A percentile compares a stretch with the other conserved stretches of the same genome.
phyloP scores from a whole-genome alignment of 2,888 invertebrate genomes.

The Baronia brevicornis region DNA sequence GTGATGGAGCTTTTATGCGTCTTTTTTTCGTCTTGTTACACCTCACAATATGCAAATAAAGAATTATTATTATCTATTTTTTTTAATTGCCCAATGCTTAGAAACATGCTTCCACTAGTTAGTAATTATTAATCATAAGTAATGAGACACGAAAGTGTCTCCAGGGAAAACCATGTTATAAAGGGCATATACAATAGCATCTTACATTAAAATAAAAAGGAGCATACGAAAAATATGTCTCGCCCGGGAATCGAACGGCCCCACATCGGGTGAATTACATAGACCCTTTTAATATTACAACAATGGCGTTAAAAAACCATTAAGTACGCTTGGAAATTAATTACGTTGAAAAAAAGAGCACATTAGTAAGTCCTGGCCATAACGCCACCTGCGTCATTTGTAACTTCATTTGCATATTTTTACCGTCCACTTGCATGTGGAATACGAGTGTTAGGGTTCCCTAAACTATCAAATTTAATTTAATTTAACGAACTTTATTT shows the following conservation, averaged over 20 bases:
- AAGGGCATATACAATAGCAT: too few species aligned
- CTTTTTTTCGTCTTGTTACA: too few species aligned
- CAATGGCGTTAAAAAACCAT: constrained; percentile 27
- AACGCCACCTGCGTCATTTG: constrained; percentile 25
- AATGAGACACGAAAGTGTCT: too few species aligned
- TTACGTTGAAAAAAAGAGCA: constrained; percentile 26
- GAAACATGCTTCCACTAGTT: too few species aligned
- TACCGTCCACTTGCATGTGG: constrained; percentile 5
- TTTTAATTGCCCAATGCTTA: too few species aligned
- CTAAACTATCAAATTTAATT: too few species aligned
- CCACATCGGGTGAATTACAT: constrained; percentile 6
- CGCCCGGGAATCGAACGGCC: constrained; percentile 19
- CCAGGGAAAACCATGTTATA: too few species aligned
- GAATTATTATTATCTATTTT: too few species aligned
- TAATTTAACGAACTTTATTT: too few species aligned
- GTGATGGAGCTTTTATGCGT: too few species aligned
- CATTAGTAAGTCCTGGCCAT: constrained; percentile 16
- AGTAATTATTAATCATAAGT: too few species aligned
- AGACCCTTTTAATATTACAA: constrained; percentile 13
- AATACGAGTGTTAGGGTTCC: constrained; percentile 6
- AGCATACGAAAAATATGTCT: constrained; percentile 15
- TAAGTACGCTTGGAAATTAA: constrained; percentile 24
- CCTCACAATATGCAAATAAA: too few species aligned
- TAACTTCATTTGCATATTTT: constrained; percentile 26
- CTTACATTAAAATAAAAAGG: constrained; percentile 13